Conservation (phyloP, 1,140 invertebrate genomes). For the Drosophila aff. region DNA sequence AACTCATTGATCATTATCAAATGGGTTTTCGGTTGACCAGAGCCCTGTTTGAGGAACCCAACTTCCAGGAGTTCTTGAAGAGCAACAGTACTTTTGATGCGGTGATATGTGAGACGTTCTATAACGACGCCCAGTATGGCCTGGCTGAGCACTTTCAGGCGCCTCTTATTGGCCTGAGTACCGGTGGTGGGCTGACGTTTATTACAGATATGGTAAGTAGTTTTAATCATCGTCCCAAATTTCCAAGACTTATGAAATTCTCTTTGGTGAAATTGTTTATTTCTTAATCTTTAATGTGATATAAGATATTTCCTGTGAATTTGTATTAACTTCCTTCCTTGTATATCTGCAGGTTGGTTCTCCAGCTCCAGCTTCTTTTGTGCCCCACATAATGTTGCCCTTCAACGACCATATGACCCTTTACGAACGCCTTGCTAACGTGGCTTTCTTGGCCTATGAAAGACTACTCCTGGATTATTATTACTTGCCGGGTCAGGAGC, state of each 20-base stretch:
- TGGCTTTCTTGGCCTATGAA: slow-evolving; percentile 48
- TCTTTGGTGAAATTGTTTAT: not conserved
- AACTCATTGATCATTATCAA: slow-evolving; percentile 49
- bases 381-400: slow-evolving; percentile 53
- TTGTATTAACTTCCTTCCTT: not conserved
- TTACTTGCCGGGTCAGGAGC: slow-evolving; percentile 63
- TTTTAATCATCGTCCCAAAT: not conserved
- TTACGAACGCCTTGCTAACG: slow-evolving; percentile 76
- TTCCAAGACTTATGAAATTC: not conserved
- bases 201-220: slow-evolving; percentile 66
- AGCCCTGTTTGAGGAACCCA: slow-evolving; percentile 35
- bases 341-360: slow-evolving; percentile 69
- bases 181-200: slow-evolving; percentile 73
- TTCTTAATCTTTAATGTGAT: not conserved
- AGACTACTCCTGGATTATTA: slow-evolving; percentile 60
- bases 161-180: slow-evolving; percentile 73
- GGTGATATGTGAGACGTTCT: slow-evolving; percentile 77
- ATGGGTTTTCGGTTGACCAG: slow-evolving; percentile 51
- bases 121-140: slow-evolving; percentile 75
- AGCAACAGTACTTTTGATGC: slow-evolving; percentile 69
- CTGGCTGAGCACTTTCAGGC: slow-evolving; percentile 77
- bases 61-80: slow-evolving; percentile 32
- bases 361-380: slow-evolving; percentile 62
- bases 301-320: not conserved
- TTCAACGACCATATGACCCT: slow-evolving; percentile 77